These are phyloP conservation scores for Campylomormyrus numenius DNA, from an alignment of 2,113 vertebrate species.

Conservation along the genomic window DNA sequence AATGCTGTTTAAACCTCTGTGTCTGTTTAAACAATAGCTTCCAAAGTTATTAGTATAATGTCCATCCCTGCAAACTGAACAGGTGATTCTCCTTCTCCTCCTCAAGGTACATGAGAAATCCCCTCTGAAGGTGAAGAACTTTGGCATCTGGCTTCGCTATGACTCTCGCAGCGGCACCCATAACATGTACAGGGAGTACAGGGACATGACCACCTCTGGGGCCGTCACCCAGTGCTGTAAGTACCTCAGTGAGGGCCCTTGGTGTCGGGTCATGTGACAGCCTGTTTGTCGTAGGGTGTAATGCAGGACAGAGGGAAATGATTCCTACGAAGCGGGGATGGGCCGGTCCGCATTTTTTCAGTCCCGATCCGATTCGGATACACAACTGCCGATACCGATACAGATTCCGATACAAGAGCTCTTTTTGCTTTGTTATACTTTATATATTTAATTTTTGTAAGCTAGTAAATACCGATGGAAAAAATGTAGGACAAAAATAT, in stretches of 20 bases:
- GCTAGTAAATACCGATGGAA: too few species aligned
- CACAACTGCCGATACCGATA: too few species aligned
- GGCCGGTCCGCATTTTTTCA: too few species aligned
- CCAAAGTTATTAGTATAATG: neutral
- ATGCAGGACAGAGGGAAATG: neutral
- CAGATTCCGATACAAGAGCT: too few species aligned
- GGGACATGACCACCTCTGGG: constrained; percentile 88
- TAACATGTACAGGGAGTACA: constrained; percentile 99
- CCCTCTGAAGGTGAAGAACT: constrained; percentile 90
- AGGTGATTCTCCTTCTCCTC: neutral
- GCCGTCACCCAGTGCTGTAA: constrained; percentile 98
- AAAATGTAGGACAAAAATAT: too few species aligned
- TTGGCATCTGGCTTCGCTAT: constrained; percentile 96
- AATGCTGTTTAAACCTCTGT: neutral
- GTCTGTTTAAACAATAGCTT: neutral
- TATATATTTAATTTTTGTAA: too few species aligned
- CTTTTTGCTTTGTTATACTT: too few species aligned
- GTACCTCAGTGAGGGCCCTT: constrained; percentile 36
- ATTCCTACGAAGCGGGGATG: neutral
- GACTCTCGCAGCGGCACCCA: constrained; percentile 96
- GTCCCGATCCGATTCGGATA: too few species aligned
- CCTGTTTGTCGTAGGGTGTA: neutral
- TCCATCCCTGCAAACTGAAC: neutral
- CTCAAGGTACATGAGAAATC: constrained; percentile 89
- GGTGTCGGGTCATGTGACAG: neutral